Conservation (phyloP, 1,140 invertebrate species). For the Saccostrea cuccullata region DNA sequence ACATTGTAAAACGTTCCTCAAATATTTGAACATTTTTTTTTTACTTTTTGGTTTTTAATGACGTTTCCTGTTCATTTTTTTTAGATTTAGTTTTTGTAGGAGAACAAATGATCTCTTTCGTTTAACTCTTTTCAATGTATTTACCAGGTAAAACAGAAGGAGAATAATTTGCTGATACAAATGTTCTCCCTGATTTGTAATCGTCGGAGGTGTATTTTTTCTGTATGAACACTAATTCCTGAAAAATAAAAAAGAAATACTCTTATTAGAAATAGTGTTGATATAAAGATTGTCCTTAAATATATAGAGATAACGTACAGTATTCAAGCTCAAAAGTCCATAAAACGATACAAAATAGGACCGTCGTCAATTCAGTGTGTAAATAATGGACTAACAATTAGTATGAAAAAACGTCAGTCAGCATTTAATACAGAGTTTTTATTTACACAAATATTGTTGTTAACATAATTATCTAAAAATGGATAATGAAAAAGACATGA, state of each 20-base stretch:
- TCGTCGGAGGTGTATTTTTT: not conserved
- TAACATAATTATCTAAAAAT: too few species aligned
- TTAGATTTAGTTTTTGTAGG: too few species aligned
- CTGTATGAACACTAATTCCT: not conserved
- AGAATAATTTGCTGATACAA: not conserved
- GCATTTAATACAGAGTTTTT: not conserved
- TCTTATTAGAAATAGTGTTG: not conserved
- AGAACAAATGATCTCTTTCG: too few species aligned
- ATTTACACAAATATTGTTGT: not conserved
- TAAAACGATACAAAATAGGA: too few species aligned
- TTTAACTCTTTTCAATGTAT: too few species aligned
- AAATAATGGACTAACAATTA: too few species aligned
- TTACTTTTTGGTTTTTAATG: not conserved
- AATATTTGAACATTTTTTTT: not conserved
- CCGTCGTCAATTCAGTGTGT: too few species aligned
- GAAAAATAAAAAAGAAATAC: not conserved
- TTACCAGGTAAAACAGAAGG: slow-evolving; percentile 5
- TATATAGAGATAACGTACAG: not conserved
- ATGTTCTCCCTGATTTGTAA: not conserved
- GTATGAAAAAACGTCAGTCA: too few species aligned
- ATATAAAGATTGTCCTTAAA: not conserved
- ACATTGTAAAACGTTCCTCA: not conserved
- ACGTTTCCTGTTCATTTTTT: too few species aligned
- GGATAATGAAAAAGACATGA: too few species aligned
- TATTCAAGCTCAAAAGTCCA: too few species aligned